Conservation (phyloP, 2,888 invertebrate species). For the Tachina fera region DNA sequence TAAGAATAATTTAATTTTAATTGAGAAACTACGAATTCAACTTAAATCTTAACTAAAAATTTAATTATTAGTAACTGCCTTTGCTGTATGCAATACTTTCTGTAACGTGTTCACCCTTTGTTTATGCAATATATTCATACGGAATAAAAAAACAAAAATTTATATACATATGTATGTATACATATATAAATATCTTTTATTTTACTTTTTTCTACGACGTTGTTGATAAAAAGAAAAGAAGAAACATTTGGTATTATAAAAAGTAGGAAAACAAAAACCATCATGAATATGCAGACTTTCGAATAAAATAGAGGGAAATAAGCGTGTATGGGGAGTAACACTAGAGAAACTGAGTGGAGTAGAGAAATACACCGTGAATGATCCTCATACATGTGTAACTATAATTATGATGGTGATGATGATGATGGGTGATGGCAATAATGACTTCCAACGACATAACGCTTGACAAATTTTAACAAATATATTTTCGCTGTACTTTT, state of each 20-base stretch:
- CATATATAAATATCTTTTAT: slow-evolving; percentile 53
- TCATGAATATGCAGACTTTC: slow-evolving; percentile 64
- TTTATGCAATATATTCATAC: slow-evolving; percentile 37
- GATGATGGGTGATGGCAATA: slow-evolving; percentile 38
- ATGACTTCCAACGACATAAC: slow-evolving; percentile 54
- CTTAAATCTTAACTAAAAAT: background rate
- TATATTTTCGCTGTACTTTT: slow-evolving; percentile 29
- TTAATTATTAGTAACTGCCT: background rate
- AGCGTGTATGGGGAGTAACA: slow-evolving; percentile 11
- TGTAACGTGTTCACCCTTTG: slow-evolving; percentile 31
- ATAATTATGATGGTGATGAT: slow-evolving; percentile 35
- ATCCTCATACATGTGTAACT: slow-evolving; percentile 40
- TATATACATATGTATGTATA: slow-evolving; percentile 1
- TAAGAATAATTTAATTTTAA: background rate
- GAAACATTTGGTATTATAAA: slow-evolving; percentile 42
- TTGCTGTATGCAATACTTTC: slow-evolving; percentile 10
- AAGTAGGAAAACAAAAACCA: slow-evolving; percentile 42
- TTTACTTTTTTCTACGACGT: slow-evolving; percentile 39
- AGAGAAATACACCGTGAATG: background rate
- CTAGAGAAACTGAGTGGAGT: slow-evolving; percentile 2
- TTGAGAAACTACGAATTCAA: too few relatives aligned
- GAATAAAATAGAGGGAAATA: slow-evolving; percentile 51
- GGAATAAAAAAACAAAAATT: slow-evolving; percentile 30
- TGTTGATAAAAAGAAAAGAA: slow-evolving; percentile 56
- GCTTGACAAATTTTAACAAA: slow-evolving; percentile 67